These are phyloP conservation scores for Panzeria rudis DNA, from an alignment of 2,888 invertebrate genomes.

Conservation along the genomic window DNA sequence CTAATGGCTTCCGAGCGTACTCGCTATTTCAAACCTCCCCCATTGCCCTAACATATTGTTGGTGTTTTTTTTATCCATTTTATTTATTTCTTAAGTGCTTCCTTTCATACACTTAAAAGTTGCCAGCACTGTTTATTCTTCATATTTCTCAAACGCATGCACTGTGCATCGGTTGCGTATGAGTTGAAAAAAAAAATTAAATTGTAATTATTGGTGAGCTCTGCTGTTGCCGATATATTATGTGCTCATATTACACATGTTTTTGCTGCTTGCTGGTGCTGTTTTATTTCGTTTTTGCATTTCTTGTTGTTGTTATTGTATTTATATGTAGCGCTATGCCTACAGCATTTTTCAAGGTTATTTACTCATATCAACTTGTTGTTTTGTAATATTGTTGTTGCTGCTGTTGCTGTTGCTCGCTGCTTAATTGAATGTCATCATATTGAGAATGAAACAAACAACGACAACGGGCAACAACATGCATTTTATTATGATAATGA, in stretches of 20 bases:
- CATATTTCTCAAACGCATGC: not conserved
- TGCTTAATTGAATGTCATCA: conserved; percentile 71
- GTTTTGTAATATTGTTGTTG: conserved; percentile 45
- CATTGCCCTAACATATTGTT: too few species aligned
- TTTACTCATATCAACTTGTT: conserved; percentile 66
- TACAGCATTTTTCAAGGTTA: conserved; percentile 66
- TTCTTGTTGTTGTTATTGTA: conserved; percentile 12
- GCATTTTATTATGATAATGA: conserved; percentile 52
- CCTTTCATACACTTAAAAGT: not conserved
- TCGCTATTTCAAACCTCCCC: too few species aligned
- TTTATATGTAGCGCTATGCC: conserved; percentile 35
- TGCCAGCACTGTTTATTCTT: not conserved
- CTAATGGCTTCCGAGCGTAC: too few species aligned
- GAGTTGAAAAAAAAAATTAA: conserved; percentile 23
- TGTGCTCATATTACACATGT: conserved; percentile 65
- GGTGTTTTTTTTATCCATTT: too few species aligned
- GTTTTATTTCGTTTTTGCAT: conserved; percentile 24
- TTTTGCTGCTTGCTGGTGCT: conserved; percentile 54
- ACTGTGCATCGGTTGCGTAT: conserved; percentile 46
- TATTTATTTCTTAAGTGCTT: too few species aligned
- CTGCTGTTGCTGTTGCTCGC: conserved; percentile 48
- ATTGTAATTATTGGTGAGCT: conserved; percentile 45
- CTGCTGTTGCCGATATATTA: conserved; percentile 58
- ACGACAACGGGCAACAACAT: conserved; percentile 22
- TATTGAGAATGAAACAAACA: conserved; percentile 51